These are phyloP conservation scores for Bombyx mandarina DNA, from an alignment of 1,140 invertebrate genomes.

Conservation along the genomic window DNA sequence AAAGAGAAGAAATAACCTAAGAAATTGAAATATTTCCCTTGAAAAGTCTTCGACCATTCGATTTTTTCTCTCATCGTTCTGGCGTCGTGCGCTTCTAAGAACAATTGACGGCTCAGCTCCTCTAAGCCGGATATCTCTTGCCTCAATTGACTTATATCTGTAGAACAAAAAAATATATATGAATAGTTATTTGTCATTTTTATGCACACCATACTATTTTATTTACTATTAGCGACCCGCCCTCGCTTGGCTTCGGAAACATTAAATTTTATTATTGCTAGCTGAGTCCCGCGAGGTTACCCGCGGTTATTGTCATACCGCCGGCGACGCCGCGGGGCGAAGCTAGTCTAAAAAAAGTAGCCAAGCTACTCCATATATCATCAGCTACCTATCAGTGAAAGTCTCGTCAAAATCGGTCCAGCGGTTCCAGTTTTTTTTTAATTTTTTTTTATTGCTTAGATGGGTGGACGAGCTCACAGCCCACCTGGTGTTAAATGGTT, in stretches of 20 bases:
- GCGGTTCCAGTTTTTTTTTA: neutral
- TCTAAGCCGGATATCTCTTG: conserved; percentile 91
- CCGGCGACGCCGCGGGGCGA: too few species aligned
- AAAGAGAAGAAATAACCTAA: conserved; percentile 98
- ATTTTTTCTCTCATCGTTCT: conserved; percentile 93
- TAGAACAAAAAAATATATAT: conserved; percentile 15
- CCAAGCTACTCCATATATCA: neutral
- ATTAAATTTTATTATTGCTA: too few species aligned
- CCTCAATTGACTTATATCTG: conserved; percentile 86
- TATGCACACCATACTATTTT: too few species aligned
- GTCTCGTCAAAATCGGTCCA: neutral
- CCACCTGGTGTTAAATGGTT: too few species aligned
- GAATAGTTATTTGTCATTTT: too few species aligned
- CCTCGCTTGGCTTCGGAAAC: too few species aligned
- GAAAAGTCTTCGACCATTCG: conserved; percentile 96
- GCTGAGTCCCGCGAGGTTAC: too few species aligned
- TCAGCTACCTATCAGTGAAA: neutral
- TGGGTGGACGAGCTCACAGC: too few species aligned
- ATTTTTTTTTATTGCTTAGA: too few species aligned
- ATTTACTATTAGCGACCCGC: too few species aligned
- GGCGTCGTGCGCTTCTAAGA: conserved; percentile 95
- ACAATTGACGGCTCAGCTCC: conserved; percentile 93
- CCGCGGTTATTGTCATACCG: too few species aligned
- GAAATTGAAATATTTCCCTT: conserved; percentile 99
- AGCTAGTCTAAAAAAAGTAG: too few species aligned